Evolutionary conservation across 2,797 vertebrate species (phyloP), one percentile per base, ranked within the genome.

Genomic region (Dendrocincla fuliginosa): DNA sequence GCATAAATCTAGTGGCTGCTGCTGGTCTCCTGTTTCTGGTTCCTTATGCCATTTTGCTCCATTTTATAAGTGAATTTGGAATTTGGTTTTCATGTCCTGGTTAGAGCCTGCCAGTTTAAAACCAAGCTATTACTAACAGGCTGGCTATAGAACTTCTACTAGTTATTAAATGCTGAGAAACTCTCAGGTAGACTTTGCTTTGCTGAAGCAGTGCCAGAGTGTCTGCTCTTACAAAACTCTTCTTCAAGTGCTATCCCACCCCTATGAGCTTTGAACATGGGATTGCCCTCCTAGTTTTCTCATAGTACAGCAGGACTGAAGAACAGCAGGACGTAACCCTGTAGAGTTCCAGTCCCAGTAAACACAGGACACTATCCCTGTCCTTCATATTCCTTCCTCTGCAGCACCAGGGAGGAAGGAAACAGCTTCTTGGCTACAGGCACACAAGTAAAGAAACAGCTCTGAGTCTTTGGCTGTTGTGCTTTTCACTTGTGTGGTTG

Each of bases 401-500:
- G 10, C 24, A 80, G 68, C 71, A 53, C 22, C 64, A 80, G 46
- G 41, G 89, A 76, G 86, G 89, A 94, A 95, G 86, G 90, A 95
- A 96, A 80, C 19, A 22, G 75, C 42, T 84, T 91, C 81, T 95
- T 91, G 67, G 80, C 85, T 67, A 10, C 7, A 87, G 84, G 65
- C 20, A 55, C 71, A 46, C 52, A 84, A 87, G 41, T n/a, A 64
- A 41, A 91, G 78, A 85, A 93, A 86, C 57, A 88, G 83, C 84
- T 59, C 35, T 84, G 64, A 13, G 44, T 46, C 2, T 3, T 4
- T 17, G 15, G 39, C 47, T 67, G 37, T 13, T 33, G 33, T 37
- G 39, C 17, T 65, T 47, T 53, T 67, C 6, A 1, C 53, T 85
- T 70, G 28, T 47, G 7, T 44, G n/a, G 16, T 4, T 73, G 27